phyloP scores from a whole-genome alignment of 2,888 invertebrate species.

The Aromia moschata region DNA sequence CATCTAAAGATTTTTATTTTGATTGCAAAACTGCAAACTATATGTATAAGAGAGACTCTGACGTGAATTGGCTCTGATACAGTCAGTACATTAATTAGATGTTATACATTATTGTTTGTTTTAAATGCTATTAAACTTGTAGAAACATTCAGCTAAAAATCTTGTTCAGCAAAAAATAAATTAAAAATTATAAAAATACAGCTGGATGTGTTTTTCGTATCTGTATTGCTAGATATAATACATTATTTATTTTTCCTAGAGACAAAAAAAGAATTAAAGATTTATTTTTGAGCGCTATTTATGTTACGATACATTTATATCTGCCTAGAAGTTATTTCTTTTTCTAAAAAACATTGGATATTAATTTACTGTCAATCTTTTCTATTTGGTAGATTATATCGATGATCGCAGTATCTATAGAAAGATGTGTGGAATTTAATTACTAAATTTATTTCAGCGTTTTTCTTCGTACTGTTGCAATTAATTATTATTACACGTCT shows the following conservation, averaged over 20 bases:
- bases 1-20: not conserved
- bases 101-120: not conserved
- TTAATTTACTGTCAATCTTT: constrained; percentile 2
- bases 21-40: not conserved
- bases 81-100: not conserved
- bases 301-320: constrained; percentile 3
- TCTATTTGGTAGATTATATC: not conserved
- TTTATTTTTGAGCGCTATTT: constrained; percentile 13
- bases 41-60: not conserved
- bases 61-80: not conserved
- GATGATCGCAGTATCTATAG: not conserved
- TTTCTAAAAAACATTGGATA: constrained; percentile 6
- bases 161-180: constrained; percentile 2
- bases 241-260: constrained; percentile 15
- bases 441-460: too few species aligned
- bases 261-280: constrained; percentile 7
- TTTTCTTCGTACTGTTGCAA: too few species aligned
- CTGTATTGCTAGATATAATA: constrained; percentile 5
- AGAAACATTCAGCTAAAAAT: constrained; percentile 1
- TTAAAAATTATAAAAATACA: constrained; percentile 7
- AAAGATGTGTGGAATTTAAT: too few species aligned
- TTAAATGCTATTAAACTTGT: not conserved
- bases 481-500: too few species aligned
- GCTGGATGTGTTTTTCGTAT: constrained; percentile 7
- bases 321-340: constrained; percentile 5